Conservation (phyloP, 2,113 vertebrate species). For the Coptodon rendalli region DNA sequence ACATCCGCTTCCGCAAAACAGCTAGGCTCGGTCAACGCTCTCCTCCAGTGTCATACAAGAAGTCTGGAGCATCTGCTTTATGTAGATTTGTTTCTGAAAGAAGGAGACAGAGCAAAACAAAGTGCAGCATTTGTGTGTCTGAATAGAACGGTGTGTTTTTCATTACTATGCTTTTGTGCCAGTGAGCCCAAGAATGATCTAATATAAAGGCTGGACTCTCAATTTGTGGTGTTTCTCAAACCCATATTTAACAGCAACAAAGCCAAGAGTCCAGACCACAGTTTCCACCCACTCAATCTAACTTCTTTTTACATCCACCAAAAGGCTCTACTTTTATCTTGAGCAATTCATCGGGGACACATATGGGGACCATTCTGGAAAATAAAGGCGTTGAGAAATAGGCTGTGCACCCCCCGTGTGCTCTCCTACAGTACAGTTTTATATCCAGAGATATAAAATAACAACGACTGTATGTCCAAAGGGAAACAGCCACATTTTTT, state of each 20-base stretch:
- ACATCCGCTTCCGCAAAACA: not conserved
- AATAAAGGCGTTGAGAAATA: conserved; percentile 34
- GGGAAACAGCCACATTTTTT: not conserved
- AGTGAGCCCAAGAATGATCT: conserved; percentile 36
- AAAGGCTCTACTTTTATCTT: conserved; percentile 49
- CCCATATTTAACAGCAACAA: conserved; percentile 67
- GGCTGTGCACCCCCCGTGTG: not conserved
- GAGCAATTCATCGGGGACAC: conserved; percentile 53
- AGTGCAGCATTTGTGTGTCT: not conserved
- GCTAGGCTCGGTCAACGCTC: not conserved
- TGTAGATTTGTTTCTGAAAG: not conserved
- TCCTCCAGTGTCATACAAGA: not conserved
- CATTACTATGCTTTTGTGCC: conserved; percentile 34
- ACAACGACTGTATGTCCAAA: not conserved
- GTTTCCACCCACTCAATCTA: conserved; percentile 52
- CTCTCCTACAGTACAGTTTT: not conserved
- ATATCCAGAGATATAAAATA: conserved; percentile 27
- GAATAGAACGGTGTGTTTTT: conserved; percentile 26
- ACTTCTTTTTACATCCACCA: conserved; percentile 46
- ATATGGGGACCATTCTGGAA: conserved; percentile 48
- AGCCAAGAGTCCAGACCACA: conserved; percentile 58
- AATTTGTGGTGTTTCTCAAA: conserved; percentile 61
- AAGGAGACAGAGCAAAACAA: not conserved
- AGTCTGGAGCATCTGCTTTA: not conserved
- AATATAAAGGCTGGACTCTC: conserved; percentile 43